Evolutionary conservation across 2,797 vertebrate genomes (phyloP).

Genomic region (Rhadinocentrus ornatus): DNA sequence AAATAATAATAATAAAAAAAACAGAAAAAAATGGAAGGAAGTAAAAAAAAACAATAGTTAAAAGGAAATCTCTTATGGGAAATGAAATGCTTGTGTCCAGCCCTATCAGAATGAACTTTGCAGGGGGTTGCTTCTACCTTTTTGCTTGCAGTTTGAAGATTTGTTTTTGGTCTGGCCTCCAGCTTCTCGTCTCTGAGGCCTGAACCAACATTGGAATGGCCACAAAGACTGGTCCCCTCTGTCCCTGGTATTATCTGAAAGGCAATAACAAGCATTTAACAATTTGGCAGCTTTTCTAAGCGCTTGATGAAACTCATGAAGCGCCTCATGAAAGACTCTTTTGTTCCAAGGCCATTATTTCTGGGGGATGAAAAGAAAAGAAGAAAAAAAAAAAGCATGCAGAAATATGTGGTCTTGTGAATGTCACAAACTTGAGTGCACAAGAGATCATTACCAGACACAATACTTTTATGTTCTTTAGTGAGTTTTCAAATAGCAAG

Average conservation of each 20-base stretch:
- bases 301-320: background rate
- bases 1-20: too few species aligned
- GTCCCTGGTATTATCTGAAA: slow-evolving; percentile 75
- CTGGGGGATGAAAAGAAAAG: slow-evolving; percentile 28
- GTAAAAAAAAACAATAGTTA: background rate
- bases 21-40: background rate
- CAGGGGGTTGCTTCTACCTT: slow-evolving; percentile 55
- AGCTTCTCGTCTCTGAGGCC: slow-evolving; percentile 55
- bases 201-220: slow-evolving; percentile 71
- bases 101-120: slow-evolving; percentile 7
- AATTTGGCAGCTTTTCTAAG: slow-evolving; percentile 65
- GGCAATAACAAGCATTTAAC: slow-evolving; percentile 64
- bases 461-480: slow-evolving; percentile 6
- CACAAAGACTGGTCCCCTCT: slow-evolving; percentile 56
- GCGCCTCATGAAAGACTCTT: slow-evolving; percentile 62
- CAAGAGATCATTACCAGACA: background rate
- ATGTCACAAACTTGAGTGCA: slow-evolving; percentile 37
- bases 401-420: slow-evolving; percentile 58
- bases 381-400: slow-evolving; percentile 24
- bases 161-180: slow-evolving; percentile 41
- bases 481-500: too few species aligned
- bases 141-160: slow-evolving; percentile 50
- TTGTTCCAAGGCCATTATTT: slow-evolving; percentile 53
- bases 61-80: background rate
- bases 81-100: background rate